Conservation (phyloP, 2,888 invertebrate genomes). For the Apotomis turbidana region DNA sequence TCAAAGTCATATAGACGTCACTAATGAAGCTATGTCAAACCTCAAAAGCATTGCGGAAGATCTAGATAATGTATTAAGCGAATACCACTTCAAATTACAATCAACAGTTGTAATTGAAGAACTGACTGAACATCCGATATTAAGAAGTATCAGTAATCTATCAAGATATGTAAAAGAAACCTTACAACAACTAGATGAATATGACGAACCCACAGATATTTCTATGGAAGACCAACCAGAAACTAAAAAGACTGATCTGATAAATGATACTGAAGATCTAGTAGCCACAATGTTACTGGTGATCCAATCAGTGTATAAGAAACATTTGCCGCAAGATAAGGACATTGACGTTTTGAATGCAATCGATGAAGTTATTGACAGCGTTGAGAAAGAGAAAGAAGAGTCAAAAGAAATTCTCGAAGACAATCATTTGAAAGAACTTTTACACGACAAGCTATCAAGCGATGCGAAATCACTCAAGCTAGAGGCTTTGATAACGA, state of each 20-base stretch:
- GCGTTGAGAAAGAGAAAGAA: slow-evolving; percentile 61
- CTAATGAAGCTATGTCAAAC: slow-evolving; percentile 60
- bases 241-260: slow-evolving; percentile 48
- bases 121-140: slow-evolving; percentile 63
- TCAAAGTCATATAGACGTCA: slow-evolving; percentile 67
- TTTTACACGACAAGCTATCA: slow-evolving; percentile 85
- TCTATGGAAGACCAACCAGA: slow-evolving; percentile 55
- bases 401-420: slow-evolving; percentile 80
- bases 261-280: slow-evolving; percentile 67
- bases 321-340: slow-evolving; percentile 63
- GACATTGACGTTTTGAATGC: slow-evolving; percentile 66
- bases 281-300: slow-evolving; percentile 66
- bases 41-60: slow-evolving; percentile 59
- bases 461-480: slow-evolving; percentile 85
- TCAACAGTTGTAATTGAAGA: slow-evolving; percentile 49
- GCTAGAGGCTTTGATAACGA: slow-evolving; percentile 73
- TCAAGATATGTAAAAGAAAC: slow-evolving; percentile 59
- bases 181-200: slow-evolving; percentile 53
- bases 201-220: slow-evolving; percentile 56
- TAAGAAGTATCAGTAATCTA: slow-evolving; percentile 62
- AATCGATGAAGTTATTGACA: slow-evolving; percentile 69
- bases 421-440: slow-evolving; percentile 87
- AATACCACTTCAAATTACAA: slow-evolving; percentile 65
- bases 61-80: slow-evolving; percentile 58
- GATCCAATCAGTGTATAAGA: slow-evolving; percentile 72